These are phyloP conservation scores for Promerops cafer DNA, from an alignment of 2,113 vertebrate species.

Conservation along the genomic window DNA sequence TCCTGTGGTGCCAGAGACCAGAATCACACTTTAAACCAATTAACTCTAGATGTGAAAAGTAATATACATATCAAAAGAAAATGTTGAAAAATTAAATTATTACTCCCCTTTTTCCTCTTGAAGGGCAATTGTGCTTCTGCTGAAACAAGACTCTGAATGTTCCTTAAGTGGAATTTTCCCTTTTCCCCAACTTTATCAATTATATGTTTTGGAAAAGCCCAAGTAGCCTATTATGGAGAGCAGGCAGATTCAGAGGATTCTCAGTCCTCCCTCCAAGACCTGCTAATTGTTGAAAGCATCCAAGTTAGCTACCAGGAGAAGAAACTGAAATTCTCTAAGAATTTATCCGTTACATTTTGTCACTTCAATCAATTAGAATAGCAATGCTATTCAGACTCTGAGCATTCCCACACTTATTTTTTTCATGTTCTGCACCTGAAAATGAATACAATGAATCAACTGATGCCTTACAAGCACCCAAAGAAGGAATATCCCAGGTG, in stretches of 20 bases:
- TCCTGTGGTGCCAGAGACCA: neutral
- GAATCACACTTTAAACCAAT: neutral
- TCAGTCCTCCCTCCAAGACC: neutral
- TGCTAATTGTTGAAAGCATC: neutral
- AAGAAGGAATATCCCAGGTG: neutral
- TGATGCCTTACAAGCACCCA: neutral
- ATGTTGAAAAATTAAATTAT: neutral
- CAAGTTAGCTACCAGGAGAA: neutral
- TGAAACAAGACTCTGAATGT: neutral
- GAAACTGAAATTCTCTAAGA: neutral
- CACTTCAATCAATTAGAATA: neutral
- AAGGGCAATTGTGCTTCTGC: neutral
- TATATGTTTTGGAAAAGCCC: conserved; percentile 5
- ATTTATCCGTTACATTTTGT: neutral
- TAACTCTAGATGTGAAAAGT: neutral
- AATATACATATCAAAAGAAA: conserved; percentile 9
- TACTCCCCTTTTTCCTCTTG: neutral
- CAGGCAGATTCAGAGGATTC: neutral
- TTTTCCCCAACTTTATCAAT: neutral
- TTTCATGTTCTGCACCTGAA: neutral
- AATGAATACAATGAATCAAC: neutral
- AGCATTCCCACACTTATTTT: neutral
- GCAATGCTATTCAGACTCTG: neutral
- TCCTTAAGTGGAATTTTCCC: neutral
- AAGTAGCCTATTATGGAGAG: neutral